Conservation (phyloP, 1,140 invertebrate species). For the Cherax destructor region DNA sequence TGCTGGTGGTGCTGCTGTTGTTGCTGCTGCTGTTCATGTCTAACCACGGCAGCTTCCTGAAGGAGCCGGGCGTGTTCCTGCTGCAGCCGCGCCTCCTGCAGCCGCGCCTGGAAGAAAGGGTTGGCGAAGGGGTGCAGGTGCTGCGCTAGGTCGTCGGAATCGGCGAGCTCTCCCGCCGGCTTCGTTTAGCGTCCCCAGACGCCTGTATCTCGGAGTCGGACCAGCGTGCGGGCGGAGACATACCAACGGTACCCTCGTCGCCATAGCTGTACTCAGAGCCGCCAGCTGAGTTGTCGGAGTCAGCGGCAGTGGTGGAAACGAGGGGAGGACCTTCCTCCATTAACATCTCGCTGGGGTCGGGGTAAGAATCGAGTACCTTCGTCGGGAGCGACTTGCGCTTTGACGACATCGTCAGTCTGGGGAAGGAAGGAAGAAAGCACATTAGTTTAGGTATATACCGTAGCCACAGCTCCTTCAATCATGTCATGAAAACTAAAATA, state of each 20-base stretch:
- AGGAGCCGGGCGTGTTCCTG: constrained; percentile 66
- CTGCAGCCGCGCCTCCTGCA: constrained; percentile 69
- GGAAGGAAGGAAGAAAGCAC: constrained; percentile 62
- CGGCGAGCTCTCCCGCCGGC: constrained; percentile 64
- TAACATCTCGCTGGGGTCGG: constrained; percentile 77
- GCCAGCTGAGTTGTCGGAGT: constrained; percentile 72
- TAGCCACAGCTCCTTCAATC: neutral
- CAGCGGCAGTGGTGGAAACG: constrained; percentile 73
- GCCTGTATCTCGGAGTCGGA: constrained; percentile 79
- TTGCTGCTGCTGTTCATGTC: constrained; percentile 73
- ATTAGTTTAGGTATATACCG: neutral
- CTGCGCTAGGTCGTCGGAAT: constrained; percentile 60
- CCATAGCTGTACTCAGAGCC: constrained; percentile 73
- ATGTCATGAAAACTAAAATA: neutral
- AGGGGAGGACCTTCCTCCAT: constrained; percentile 70
- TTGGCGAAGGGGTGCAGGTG: constrained; percentile 68
- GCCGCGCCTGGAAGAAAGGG: constrained; percentile 70
- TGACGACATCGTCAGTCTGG: constrained; percentile 91
- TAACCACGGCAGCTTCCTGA: constrained; percentile 69
- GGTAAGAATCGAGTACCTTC: constrained; percentile 85
- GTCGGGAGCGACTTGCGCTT: constrained; percentile 94
- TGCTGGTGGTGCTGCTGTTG: constrained; percentile 75
- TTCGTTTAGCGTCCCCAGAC: constrained; percentile 78
- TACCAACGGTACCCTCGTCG: constrained; percentile 76
- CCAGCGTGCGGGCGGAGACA: constrained; percentile 76